phyloP scores from a whole-genome alignment of 2,113 vertebrate genomes.

The Ceyx melanurus region DNA sequence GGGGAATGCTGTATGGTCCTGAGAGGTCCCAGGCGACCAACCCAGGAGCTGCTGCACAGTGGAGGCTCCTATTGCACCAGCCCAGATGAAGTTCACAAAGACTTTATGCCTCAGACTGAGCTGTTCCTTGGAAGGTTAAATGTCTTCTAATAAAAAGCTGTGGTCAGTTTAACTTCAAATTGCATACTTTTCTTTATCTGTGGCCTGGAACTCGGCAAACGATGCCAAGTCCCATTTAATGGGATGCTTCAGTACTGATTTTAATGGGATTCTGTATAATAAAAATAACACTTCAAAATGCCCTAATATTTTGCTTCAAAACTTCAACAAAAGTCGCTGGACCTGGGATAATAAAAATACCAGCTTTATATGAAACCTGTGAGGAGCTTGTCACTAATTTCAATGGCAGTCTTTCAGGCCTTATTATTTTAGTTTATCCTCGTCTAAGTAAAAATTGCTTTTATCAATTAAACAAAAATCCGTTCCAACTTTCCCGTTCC shows the following conservation, averaged over 20 bases:
- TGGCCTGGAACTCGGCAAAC: constrained; percentile 55
- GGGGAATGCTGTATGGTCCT: not conserved
- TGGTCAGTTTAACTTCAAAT: constrained; percentile 63
- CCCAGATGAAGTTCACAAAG: constrained; percentile 32
- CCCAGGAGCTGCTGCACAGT: not conserved
- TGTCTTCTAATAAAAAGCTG: constrained; percentile 60
- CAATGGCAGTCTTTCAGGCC: constrained; percentile 29
- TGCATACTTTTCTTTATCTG: constrained; percentile 63
- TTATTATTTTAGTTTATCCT: constrained; percentile 26
- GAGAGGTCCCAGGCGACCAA: not conserved
- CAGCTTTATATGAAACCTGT: constrained; percentile 24
- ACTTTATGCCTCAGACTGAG: not conserved
- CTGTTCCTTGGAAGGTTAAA: constrained; percentile 32
- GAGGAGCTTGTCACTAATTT: constrained; percentile 25
- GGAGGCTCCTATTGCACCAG: not conserved
- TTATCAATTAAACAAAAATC: constrained; percentile 39
- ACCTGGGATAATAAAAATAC: constrained; percentile 47
- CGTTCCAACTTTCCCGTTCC: not conserved
- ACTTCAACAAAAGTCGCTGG: constrained; percentile 24
- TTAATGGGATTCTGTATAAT: constrained; percentile 59
- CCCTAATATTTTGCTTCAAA: constrained; percentile 39
- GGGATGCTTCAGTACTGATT: constrained; percentile 55
- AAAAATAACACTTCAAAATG: constrained; percentile 65
- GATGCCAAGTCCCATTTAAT: constrained; percentile 59
- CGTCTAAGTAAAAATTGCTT: constrained; percentile 36